These are phyloP conservation scores for Leptinotarsa peninsularis DNA, from an alignment of 2,888 invertebrate genomes.

Conservation along the genomic window DNA sequence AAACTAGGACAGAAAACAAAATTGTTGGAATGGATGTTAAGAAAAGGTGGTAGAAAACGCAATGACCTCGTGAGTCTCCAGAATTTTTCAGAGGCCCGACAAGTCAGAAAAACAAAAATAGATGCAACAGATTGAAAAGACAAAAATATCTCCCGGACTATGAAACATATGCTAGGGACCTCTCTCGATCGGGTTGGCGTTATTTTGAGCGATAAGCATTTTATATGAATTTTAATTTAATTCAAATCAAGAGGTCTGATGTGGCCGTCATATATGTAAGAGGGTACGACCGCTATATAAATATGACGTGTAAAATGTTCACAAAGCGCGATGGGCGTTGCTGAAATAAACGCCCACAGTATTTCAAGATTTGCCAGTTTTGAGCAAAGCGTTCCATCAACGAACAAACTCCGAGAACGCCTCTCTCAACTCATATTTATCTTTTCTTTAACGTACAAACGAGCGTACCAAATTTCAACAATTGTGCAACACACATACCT, in stretches of 20 bases:
- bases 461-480: conserved; percentile 40
- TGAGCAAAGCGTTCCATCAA: conserved; percentile 53
- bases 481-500: conserved; percentile 25
- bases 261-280: conserved; percentile 35
- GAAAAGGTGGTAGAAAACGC: too few relatives aligned
- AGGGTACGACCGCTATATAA: conserved; percentile 49
- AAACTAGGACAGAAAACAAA: too few relatives aligned
- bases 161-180: not conserved
- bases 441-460: conserved; percentile 39
- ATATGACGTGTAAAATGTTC: conserved; percentile 53
- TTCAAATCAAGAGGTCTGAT: conserved; percentile 24
- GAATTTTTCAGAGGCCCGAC: too few relatives aligned
- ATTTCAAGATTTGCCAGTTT: conserved; percentile 53
- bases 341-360: conserved; percentile 52
- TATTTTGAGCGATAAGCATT: conserved; percentile 15
- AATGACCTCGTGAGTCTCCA: too few relatives aligned
- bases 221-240: conserved; percentile 21
- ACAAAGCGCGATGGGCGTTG: conserved; percentile 52
- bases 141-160: not conserved
- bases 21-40: too few relatives aligned
- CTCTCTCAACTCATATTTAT: conserved; percentile 44
- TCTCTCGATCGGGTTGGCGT: not conserved
- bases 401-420: conserved; percentile 45
- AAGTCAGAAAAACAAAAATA: too few relatives aligned
- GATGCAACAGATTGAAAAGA: not conserved